Percentiles rank a stretch among this genome's conserved stretches.
Conservation (phyloP, 2,113 vertebrate species). For the Triplophysa dalaica region DNA sequence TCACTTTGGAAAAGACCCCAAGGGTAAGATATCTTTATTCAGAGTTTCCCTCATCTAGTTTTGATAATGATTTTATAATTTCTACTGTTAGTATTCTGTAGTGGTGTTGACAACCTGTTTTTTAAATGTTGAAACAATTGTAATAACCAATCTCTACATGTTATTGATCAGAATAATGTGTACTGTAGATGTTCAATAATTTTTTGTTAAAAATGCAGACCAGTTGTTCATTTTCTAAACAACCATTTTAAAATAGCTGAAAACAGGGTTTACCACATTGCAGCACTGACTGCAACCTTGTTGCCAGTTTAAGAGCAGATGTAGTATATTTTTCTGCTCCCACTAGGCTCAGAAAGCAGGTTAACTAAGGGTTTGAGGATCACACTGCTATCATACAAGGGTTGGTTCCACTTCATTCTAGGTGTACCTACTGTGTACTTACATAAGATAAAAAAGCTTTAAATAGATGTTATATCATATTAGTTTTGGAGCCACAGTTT, state of each 20-base stretch:
- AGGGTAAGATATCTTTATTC: conserved; percentile 67
- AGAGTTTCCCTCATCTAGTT: not conserved
- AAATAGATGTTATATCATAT: too few relatives aligned
- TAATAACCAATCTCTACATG: too few relatives aligned
- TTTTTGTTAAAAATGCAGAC: not conserved
- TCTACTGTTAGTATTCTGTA: not conserved
- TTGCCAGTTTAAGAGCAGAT: conserved; percentile 49
- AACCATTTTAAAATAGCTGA: not conserved
- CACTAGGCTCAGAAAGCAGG: conserved; percentile 51
- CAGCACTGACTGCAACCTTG: conserved; percentile 25
- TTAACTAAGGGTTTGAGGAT: conserved; percentile 20
- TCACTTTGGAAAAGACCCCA: conserved; percentile 71
- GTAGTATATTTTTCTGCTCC: conserved; percentile 50
- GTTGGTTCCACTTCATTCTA: too few relatives aligned
- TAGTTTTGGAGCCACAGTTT: too few relatives aligned
- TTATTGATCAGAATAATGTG: conserved; percentile 8
- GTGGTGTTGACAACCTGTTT: not conserved
- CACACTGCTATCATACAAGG: not conserved
- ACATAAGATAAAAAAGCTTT: too few relatives aligned
- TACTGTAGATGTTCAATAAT: not conserved
- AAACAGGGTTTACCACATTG: conserved; percentile 30
- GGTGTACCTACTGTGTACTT: too few relatives aligned
- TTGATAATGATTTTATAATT: not conserved
- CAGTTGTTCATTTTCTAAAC: not conserved
- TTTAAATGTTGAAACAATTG: too few relatives aligned